Percentiles rank a stretch among this genome's conserved stretches.
These are phyloP conservation scores for Delphinapterus leucas DNA, from an alignment of 2,113 vertebrate species.

Conservation along the genomic window DNA sequence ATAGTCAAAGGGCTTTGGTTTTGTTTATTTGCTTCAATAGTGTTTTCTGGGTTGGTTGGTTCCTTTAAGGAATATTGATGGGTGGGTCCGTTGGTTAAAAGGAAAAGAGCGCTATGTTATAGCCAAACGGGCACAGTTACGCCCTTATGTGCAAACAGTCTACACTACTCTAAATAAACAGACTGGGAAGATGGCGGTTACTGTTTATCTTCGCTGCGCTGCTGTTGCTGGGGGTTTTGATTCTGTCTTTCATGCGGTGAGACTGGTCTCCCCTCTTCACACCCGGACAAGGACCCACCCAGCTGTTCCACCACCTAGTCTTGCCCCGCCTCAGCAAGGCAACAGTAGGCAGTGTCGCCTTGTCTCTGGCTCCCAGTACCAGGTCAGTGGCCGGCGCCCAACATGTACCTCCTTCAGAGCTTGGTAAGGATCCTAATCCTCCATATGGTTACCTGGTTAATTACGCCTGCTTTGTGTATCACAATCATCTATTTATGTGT, in stretches of 20 bases:
- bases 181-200: neutral
- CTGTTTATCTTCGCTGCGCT: fast-evolving
- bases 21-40: neutral
- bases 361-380: neutral
- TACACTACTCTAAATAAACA: too few relatives aligned
- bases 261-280: neutral
- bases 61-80: too few relatives aligned
- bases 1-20: too few relatives aligned
- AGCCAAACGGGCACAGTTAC: neutral
- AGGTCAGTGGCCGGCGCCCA: neutral
- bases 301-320: neutral
- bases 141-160: neutral
- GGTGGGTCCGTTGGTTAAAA: neutral
- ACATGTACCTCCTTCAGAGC: neutral
- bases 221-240: neutral
- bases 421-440: neutral
- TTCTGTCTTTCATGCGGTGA: neutral
- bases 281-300: neutral
- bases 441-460: neutral
- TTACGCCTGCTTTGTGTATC: neutral
- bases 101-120: neutral
- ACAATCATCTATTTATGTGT: neutral
- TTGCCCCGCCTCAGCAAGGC: neutral
- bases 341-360: neutral
- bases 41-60: neutral